Evolutionary conservation across 2,888 invertebrate genomes (phyloP), one percentile per base, ranked within the genome.

Genomic region (Heliconius charithonia): DNA sequence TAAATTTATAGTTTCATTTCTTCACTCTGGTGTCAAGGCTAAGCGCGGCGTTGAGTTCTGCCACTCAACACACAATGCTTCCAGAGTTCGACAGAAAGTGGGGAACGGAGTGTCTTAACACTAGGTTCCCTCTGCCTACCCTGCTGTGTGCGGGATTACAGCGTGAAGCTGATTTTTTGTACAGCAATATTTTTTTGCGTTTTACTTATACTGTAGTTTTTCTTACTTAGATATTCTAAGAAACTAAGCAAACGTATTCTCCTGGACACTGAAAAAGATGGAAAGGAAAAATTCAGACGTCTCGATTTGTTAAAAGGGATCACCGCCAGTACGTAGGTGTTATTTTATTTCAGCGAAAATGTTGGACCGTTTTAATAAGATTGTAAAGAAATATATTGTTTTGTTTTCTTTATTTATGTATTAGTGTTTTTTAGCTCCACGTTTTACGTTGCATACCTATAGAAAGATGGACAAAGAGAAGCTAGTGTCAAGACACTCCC

Each of bases 241-340:
- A 74, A 63, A 74, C 59, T 73, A 41, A 74, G 27, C 62, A 74
- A 59, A 72, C 32, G 13, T 74, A 63, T 74, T 74, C 63, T 74
- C 81, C 70, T 77, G 78, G 84, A 84, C 84, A 79, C 79, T 83
- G 83, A 84, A 82, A 83, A 81, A 83, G 80, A 67, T 78, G 74
- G 77, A 81, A 80, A 79, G 78, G 59, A 80, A 81, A 81, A 83
- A 78, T 81, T 79, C 78, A 81, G 83, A 83, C 83, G 63, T 73
- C 75, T 78, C 82, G 81, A 84, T 83, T 82, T 83, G 83, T 84
- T 81, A 73, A 71, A 29, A 80, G 80, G 78, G 83, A 83, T 83
- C 81, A 83, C 81, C 80, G 78, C 82, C 79, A 76, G 79, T 80
- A 78, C 62, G 75, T 59, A 81, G 71, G 75, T 63, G 76, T 59